These are phyloP conservation scores for Amphimedon queenslandica DNA, from an alignment of 37 sponge, comb jelly and placozoan species.

Conservation along the genomic window DNA sequence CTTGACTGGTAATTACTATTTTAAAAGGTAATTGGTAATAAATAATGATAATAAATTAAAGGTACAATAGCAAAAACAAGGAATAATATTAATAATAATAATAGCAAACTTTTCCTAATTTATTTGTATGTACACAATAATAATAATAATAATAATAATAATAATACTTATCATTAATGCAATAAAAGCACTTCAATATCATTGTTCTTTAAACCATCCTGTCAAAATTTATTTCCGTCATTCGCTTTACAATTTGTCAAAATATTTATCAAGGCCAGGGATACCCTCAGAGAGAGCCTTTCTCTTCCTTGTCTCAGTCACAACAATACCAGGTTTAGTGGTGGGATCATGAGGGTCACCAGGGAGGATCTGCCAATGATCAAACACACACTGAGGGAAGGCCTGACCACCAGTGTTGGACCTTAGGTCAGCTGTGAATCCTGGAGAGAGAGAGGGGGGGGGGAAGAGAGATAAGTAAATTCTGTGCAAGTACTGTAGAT, in stretches of 20 bases:
- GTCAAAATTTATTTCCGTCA: no score
- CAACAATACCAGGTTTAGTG: slow-evolving; percentile 65
- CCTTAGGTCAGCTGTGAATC: slow-evolving; percentile 95
- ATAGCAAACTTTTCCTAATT: no score
- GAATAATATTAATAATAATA: no score
- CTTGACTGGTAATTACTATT: no score
- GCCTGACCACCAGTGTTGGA: slow-evolving; percentile 97
- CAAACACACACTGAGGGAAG: slow-evolving; percentile 99
- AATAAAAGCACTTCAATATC: no score
- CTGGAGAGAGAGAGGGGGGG: slow-evolving; percentile 30
- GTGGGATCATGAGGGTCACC: slow-evolving; percentile 72
- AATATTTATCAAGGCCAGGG: slow-evolving; percentile 81
- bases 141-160: no score
- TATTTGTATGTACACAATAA: no score
- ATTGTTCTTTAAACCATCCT: no score
- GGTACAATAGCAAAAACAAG: no score
- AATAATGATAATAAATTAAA: no score
- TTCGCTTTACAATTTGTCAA: slow-evolving; percentile 98
- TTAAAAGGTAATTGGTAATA: no score
- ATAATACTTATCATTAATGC: background rate
- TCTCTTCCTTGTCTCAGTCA: slow-evolving; percentile 86
- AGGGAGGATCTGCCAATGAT: slow-evolving; percentile 90
- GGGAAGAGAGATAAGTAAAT: background rate
- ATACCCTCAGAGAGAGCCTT: slow-evolving; percentile 89
- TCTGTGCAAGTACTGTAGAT: background rate